Percentiles rank a stretch among this genome's conserved stretches.
Conservation (phyloP, 2,888 invertebrate species). For the Pachymerium ferrugineum region DNA sequence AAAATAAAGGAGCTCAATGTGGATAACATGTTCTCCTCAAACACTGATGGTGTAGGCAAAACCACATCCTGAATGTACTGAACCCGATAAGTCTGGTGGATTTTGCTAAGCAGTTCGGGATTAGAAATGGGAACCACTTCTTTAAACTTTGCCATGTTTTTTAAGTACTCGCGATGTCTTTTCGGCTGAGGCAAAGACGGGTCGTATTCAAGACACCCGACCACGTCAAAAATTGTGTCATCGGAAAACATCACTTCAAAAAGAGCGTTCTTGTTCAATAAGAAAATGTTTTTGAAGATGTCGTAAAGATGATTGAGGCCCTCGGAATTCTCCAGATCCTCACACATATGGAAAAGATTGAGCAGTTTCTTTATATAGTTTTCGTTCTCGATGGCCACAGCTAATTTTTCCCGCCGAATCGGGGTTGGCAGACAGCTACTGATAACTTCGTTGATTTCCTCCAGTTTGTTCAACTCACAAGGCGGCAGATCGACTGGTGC, state of each 20-base stretch:
- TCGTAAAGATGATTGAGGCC: constrained; percentile 91
- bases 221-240: constrained; percentile 93
- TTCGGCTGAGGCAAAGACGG: constrained; percentile 76
- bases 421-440: constrained; percentile 82
- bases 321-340: constrained; percentile 90
- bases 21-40: constrained; percentile 97
- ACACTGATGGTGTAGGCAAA: constrained; percentile 95
- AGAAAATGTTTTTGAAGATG: constrained; percentile 97
- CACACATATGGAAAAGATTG: constrained; percentile 92
- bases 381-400: constrained; percentile 86
- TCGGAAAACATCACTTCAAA: constrained; percentile 97
- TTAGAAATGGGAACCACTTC: constrained; percentile 86
- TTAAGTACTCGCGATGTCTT: constrained; percentile 92
- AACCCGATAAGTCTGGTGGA: constrained; percentile 98
- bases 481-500: constrained; percentile 91
- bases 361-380: constrained; percentile 92
- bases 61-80: constrained; percentile 98
- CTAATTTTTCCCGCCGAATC: constrained; percentile 87
- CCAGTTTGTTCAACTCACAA: constrained; percentile 86
- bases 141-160: constrained; percentile 80
- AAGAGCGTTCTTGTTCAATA: constrained; percentile 92
- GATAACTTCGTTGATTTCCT: constrained; percentile 89
- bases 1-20: constrained; percentile 98
- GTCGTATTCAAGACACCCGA: constrained; percentile 97
- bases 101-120: constrained; percentile 89